Evolutionary conservation across 2,797 vertebrate genomes (phyloP).

Genomic region (Sebastes paucispinis): DNA sequence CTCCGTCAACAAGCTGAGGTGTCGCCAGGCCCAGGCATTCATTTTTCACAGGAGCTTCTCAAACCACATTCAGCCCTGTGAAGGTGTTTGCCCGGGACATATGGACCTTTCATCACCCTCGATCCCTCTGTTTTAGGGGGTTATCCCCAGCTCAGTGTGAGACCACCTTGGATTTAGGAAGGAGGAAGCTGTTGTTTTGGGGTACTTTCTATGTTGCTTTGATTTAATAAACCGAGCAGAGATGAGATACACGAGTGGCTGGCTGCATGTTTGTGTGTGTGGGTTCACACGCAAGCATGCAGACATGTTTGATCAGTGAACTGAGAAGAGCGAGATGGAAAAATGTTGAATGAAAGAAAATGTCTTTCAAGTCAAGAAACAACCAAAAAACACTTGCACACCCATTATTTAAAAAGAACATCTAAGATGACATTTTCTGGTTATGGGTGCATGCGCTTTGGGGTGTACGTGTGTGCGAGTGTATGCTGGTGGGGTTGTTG

Average conservation of each 20-base stretch:
- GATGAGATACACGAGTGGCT: not conserved
- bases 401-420: constrained; percentile 55
- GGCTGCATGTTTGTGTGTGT: not conserved
- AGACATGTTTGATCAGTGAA: constrained; percentile 31
- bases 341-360: constrained; percentile 23
- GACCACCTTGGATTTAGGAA: constrained; percentile 39
- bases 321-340: not conserved
- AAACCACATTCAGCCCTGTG: constrained; percentile 1
- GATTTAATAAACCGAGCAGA: constrained; percentile 3
- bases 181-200: not conserved
- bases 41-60: constrained; percentile 37
- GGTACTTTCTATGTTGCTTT: not conserved
- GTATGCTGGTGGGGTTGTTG: constrained; percentile 9
- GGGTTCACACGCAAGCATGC: not conserved
- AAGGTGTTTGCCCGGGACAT: constrained; percentile 62
- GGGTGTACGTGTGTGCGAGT: not conserved
- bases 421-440: constrained; percentile 52
- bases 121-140: constrained; percentile 17
- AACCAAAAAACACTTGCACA: constrained; percentile 6
- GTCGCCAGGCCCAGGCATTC: constrained; percentile 21
- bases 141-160: constrained; percentile 37
- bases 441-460: constrained; percentile 12
- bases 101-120: constrained; percentile 58
- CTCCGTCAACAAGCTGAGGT: constrained; percentile 49
- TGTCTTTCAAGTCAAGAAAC: not conserved